Conservation (phyloP, 2,888 invertebrate genomes). For the Aspidiotus destructor region DNA sequence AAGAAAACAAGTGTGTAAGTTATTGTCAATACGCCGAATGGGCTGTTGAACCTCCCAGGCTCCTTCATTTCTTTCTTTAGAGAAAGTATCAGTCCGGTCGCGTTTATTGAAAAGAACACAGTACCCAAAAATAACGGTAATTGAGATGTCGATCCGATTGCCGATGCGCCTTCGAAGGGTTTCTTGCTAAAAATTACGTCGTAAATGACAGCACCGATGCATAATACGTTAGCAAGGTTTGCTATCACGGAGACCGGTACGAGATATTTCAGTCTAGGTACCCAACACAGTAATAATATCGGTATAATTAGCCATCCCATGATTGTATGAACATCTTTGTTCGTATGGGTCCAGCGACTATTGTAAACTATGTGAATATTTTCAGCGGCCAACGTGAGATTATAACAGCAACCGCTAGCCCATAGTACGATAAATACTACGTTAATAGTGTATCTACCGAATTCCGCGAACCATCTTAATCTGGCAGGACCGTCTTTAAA, state of each 20-base stretch:
- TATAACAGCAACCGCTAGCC: constrained; percentile 12
- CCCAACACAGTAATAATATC: constrained; percentile 67
- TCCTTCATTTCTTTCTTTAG: constrained; percentile 89
- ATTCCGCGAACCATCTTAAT: constrained; percentile 10
- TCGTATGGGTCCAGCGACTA: background rate
- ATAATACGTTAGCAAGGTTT: constrained; percentile 68
- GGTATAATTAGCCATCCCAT: constrained; percentile 40
- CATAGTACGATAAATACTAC: constrained; percentile 4
- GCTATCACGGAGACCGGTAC: constrained; percentile 84
- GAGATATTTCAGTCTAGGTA: constrained; percentile 70
- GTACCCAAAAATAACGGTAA: constrained; percentile 93
- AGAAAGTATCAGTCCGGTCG: constrained; percentile 73
- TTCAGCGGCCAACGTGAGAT: background rate
- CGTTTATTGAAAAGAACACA: constrained; percentile 89
- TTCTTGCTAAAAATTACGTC: constrained; percentile 67
- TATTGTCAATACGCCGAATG: constrained; percentile 72
- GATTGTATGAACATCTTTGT: constrained; percentile 35
- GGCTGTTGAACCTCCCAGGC: constrained; percentile 67
- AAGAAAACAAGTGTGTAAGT: constrained; percentile 70
- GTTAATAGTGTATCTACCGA: background rate
- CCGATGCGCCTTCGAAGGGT: constrained; percentile 51
- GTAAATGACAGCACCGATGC: constrained; percentile 75
- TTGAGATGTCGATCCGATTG: constrained; percentile 54
- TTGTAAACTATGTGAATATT: constrained; percentile 3
- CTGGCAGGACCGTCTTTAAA: constrained; percentile 13